Evolutionary conservation across 2,797 vertebrate species (phyloP).

Genomic region (Helostoma temminkii): DNA sequence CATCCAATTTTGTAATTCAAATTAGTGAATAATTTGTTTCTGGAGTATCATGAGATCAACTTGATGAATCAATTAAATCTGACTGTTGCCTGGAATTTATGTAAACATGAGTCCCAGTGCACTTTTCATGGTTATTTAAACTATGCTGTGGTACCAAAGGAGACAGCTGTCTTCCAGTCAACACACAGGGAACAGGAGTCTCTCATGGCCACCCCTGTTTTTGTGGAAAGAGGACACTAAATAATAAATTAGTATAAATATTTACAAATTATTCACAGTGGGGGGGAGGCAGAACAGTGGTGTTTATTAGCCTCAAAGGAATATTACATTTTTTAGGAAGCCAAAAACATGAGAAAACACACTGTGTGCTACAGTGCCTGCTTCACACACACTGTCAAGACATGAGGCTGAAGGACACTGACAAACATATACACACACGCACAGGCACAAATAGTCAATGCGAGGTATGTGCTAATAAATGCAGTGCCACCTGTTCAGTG

Average conservation of each 20-base stretch:
- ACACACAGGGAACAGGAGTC: slow-evolving; percentile 34
- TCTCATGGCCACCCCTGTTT: slow-evolving; percentile 45
- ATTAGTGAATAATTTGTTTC: slow-evolving; percentile 21
- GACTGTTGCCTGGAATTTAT: slow-evolving; percentile 47
- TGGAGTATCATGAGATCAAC: slow-evolving; percentile 16
- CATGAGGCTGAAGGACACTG: slow-evolving; percentile 42
- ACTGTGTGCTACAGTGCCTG: neutral
- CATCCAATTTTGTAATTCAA: slow-evolving; percentile 33
- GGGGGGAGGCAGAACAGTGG: slow-evolving; percentile 4
- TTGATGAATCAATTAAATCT: slow-evolving; percentile 42
- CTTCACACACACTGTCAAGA: slow-evolving; percentile 15
- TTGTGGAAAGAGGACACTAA: slow-evolving; percentile 47
- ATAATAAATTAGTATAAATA: slow-evolving; percentile 70
- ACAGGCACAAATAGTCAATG: slow-evolving; percentile 30
- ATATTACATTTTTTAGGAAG: neutral
- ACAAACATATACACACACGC: slow-evolving; percentile 1
- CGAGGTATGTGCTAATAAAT: slow-evolving; percentile 72
- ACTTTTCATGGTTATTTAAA: slow-evolving; percentile 53
- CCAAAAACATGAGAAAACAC: slow-evolving; percentile 4
- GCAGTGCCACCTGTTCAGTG: slow-evolving; percentile 78
- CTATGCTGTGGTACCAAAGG: slow-evolving; percentile 22
- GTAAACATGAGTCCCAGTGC: slow-evolving; percentile 49
- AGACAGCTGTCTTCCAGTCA: slow-evolving; percentile 50
- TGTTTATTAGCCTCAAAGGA: slow-evolving; percentile 30
- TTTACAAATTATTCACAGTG: slow-evolving; percentile 58